A percentile compares a stretch with the other conserved stretches of the same genome.
Conservation (phyloP, 1,140 invertebrate genomes). For the Paracyclopina nana region DNA sequence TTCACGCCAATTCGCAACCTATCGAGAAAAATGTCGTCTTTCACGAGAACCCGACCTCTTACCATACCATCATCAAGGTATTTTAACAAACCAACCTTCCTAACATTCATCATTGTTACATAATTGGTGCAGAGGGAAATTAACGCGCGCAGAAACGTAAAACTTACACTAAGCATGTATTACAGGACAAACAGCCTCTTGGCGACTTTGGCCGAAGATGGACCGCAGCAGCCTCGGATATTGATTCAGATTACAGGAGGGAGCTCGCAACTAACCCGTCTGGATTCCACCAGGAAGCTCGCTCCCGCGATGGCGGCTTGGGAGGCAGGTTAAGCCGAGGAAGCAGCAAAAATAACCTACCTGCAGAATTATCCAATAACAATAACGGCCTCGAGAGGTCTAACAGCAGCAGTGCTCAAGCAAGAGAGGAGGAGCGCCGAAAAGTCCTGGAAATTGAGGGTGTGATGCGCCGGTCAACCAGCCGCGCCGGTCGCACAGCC, state of each 20-base stretch:
- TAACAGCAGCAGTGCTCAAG: not conserved
- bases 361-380: too few relatives aligned
- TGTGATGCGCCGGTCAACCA: not conserved
- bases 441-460: conserved; percentile 12
- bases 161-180: too few relatives aligned
- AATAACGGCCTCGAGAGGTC: not conserved
- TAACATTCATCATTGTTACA: too few relatives aligned
- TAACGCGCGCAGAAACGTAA: too few relatives aligned
- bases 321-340: not conserved
- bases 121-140: too few relatives aligned
- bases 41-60: too few relatives aligned
- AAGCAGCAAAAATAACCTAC: too few relatives aligned
- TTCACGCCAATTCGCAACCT: too few relatives aligned
- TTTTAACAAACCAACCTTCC: too few relatives aligned
- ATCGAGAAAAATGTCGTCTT: too few relatives aligned
- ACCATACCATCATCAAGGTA: too few relatives aligned
- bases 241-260: conserved; percentile 10
- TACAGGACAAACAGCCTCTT: too few relatives aligned
- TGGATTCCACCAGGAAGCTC: not conserved
- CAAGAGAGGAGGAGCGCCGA: conserved; percentile 5
- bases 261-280: conserved; percentile 6
- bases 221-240: conserved; percentile 1
- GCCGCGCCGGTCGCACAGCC: not conserved
- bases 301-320: not conserved
- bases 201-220: not conserved